Evolutionary conservation across 2,797 vertebrate genomes (phyloP).

Genomic region (Takifugu ocellatus): DNA sequence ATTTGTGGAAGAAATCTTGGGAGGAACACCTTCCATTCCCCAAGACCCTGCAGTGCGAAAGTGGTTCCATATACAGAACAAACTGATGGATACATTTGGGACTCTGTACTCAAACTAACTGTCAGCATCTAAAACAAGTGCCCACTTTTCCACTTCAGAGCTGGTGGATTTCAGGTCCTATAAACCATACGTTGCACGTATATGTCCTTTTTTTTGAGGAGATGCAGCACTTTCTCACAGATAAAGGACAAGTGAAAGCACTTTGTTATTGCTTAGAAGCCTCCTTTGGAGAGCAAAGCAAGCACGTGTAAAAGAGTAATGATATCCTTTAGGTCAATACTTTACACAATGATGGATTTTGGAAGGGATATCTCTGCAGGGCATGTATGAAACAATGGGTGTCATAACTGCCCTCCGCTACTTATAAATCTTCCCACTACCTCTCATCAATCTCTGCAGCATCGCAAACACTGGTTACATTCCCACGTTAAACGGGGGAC

Average conservation of each 20-base stretch:
- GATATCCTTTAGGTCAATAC: constrained; percentile 90
- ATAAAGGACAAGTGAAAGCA: constrained; percentile 42
- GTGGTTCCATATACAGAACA: too few relatives aligned
- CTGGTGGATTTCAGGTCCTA: constrained; percentile 65
- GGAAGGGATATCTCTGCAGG: constrained; percentile 81
- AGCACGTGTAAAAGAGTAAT: constrained; percentile 89
- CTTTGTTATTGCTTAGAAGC: constrained; percentile 90
- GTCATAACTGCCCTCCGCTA: constrained; percentile 85
- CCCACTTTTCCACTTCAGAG: too few relatives aligned
- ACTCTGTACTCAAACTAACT: too few relatives aligned
- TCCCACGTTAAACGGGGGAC: constrained; percentile 70
- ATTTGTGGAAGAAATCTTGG: too few relatives aligned
- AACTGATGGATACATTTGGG: too few relatives aligned
- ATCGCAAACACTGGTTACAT: constrained; percentile 73
- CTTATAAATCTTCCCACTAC: constrained; percentile 86
- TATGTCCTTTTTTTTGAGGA: constrained; percentile 37
- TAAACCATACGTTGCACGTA: constrained; percentile 70
- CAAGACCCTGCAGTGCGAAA: too few relatives aligned
- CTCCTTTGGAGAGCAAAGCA: constrained; percentile 81
- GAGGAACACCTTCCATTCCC: too few relatives aligned
- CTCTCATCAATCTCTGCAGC: constrained; percentile 85
- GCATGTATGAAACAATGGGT: constrained; percentile 89
- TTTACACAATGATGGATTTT: constrained; percentile 94
- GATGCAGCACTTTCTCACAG: constrained; percentile 28
- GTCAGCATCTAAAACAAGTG: too few relatives aligned